Evolutionary conservation across 2,797 vertebrate species (phyloP).

Genomic region (Phoeniculus purpureus): DNA sequence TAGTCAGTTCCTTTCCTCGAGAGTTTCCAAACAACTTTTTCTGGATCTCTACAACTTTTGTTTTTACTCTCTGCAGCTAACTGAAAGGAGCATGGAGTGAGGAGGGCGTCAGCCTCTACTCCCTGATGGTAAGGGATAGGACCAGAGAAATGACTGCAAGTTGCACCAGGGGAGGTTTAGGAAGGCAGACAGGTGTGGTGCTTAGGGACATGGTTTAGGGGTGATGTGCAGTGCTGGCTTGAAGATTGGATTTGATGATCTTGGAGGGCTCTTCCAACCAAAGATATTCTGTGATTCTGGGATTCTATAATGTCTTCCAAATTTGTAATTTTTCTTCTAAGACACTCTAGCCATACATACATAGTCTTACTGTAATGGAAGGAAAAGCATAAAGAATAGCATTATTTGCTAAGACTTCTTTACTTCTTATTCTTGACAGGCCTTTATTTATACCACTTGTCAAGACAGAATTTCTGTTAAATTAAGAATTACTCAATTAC

Average conservation of each 20-base stretch:
- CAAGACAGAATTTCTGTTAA: neutral
- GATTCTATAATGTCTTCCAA: neutral
- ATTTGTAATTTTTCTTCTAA: neutral
- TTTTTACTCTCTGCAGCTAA: no score
- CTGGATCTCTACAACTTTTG: no score
- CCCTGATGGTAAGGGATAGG: no score
- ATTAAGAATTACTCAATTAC: neutral
- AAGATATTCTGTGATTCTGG: neutral
- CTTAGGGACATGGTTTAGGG: no score
- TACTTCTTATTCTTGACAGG: neutral
- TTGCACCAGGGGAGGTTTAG: no score
- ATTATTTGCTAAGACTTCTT: neutral
- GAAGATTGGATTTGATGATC: no score
- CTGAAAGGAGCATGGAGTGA: no score
- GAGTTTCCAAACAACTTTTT: neutral
- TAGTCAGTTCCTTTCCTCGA: neutral
- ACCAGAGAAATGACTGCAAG: no score
- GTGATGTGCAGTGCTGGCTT: no score
- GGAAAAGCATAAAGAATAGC: neutral
- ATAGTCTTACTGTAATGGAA: neutral
- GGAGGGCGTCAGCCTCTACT: no score
- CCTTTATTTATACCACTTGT: neutral
- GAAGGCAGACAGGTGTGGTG: no score
- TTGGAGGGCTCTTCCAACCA: no score
- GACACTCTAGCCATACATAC: neutral